Conservation (phyloP, 1,140 invertebrate species). For the Diuraphis noxia region DNA sequence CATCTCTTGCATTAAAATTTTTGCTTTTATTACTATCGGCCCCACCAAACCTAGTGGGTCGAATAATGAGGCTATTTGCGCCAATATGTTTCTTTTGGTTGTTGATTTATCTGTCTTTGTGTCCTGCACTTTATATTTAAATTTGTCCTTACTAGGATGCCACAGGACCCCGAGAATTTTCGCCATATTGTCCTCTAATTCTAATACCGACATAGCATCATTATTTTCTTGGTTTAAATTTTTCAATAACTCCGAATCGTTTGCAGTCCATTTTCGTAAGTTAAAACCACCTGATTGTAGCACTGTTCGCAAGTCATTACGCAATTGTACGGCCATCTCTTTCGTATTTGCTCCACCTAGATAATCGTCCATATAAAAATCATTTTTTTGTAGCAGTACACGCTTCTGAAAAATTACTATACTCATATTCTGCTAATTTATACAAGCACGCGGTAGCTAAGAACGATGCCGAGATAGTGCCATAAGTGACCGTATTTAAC, state of each 20-base stretch:
- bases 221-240: neutral
- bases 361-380: neutral
- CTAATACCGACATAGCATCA: neutral
- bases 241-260: neutral
- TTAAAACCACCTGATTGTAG: neutral
- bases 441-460: neutral
- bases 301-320: neutral
- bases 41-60: conserved; percentile 58
- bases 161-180: neutral
- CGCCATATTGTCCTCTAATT: neutral
- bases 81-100: conserved; percentile 55
- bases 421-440: neutral
- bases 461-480: neutral
- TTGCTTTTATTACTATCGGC: conserved; percentile 57
- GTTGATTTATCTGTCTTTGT: neutral
- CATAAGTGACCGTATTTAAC: conserved; percentile 52
- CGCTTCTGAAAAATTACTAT: neutral
- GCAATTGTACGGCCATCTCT: neutral
- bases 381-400: neutral
- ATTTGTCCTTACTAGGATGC: neutral
- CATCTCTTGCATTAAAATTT: conserved; percentile 54
- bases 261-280: neutral
- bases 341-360: neutral
- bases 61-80: conserved; percentile 56
- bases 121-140: neutral